phyloP scores from a whole-genome alignment of 1,140 invertebrate species.

The Polyergus mexicanus region DNA sequence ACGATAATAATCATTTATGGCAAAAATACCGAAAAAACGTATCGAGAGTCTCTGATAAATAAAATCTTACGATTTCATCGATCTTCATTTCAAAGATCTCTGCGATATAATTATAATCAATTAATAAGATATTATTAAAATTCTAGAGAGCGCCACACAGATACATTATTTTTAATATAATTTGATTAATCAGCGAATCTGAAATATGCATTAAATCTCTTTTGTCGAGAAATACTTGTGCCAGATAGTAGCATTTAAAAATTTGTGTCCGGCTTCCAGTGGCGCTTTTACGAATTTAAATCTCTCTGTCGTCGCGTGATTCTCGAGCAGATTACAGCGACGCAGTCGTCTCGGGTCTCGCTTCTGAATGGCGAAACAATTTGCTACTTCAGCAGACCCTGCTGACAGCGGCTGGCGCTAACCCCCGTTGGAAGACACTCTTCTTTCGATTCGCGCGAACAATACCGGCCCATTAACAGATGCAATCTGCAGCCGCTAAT shows the following conservation, averaged over 20 bases:
- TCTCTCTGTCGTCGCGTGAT: constrained; percentile 34
- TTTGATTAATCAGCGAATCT: not conserved
- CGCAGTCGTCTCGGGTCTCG: constrained; percentile 33
- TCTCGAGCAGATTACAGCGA: constrained; percentile 21
- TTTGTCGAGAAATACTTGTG: not conserved
- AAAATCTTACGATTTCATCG: constrained; percentile 9
- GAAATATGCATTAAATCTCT: not conserved
- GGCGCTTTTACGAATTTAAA: constrained; percentile 28
- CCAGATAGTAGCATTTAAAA: not conserved
- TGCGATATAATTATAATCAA: not conserved
- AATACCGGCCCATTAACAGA: constrained; percentile 63
- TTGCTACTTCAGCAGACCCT: constrained; percentile 49
- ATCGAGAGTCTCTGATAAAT: not conserved
- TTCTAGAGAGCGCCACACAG: not conserved
- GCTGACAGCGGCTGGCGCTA: not conserved
- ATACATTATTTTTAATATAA: not conserved
- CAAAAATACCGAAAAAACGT: not conserved
- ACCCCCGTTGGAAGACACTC: constrained; percentile 36
- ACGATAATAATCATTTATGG: constrained; percentile 6
- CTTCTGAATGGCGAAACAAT: constrained; percentile 52
- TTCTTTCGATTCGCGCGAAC: constrained; percentile 54
- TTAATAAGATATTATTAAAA: not conserved
- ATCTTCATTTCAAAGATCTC: not conserved
- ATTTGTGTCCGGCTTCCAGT: constrained; percentile 12
- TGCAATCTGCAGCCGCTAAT: constrained; percentile 62